phyloP scores from a whole-genome alignment of 2,113 vertebrate species.

The Prolemur simus region DNA sequence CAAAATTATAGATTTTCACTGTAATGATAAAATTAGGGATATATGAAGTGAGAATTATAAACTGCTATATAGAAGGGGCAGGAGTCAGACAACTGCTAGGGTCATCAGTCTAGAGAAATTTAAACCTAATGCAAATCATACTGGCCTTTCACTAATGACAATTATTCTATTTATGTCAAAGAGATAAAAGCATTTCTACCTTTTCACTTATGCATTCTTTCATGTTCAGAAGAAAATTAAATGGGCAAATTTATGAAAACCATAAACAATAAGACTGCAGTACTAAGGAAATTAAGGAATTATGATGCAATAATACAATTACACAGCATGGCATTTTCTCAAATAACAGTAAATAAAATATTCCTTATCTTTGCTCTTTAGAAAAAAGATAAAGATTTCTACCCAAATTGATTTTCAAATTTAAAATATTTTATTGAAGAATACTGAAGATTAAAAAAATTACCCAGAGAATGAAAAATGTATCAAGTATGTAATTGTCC shows the following conservation, averaged over 20 bases:
- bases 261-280: neutral
- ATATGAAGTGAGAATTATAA: neutral
- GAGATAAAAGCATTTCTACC: neutral
- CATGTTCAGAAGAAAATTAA: slow-evolving; percentile 20
- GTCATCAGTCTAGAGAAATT: neutral
- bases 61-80: neutral
- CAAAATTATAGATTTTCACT: neutral
- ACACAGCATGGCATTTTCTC: neutral
- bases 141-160: neutral
- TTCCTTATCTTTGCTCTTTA: neutral
- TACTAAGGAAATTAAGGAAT: neutral
- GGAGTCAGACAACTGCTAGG: neutral
- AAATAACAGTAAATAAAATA: neutral
- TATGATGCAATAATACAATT: neutral
- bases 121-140: neutral
- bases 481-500: neutral
- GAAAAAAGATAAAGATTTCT: neutral
- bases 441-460: slow-evolving; percentile 25
- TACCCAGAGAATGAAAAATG: neutral
- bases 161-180: neutral
- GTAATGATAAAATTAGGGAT: neutral
- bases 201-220: neutral
- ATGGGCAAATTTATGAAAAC: neutral
- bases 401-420: neutral
- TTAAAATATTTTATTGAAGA: slow-evolving; percentile 9